Percentiles rank a stretch among this genome's conserved stretches.
Evolutionary conservation across 2,797 vertebrate species (phyloP).

Genomic region (Anabacerthia variegaticeps): DNA sequence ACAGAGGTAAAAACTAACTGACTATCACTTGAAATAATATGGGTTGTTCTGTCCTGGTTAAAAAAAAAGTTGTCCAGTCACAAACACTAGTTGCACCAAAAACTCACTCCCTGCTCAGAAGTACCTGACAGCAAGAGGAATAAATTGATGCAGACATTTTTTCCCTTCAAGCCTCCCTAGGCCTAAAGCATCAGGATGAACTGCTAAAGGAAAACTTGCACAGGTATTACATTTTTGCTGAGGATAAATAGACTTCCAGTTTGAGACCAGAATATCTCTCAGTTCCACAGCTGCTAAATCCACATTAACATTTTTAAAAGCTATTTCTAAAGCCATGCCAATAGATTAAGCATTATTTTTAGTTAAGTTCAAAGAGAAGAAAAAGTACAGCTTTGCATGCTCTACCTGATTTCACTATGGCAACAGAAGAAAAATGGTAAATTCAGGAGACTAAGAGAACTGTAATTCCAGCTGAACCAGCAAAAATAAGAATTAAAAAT

Average conservation of each 20-base stretch:
- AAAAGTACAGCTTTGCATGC: conserved; percentile 15
- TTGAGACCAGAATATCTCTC: not conserved
- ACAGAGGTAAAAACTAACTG: not conserved
- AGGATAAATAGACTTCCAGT: not conserved
- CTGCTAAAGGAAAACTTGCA: not conserved
- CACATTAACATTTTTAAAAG: conserved; percentile 66
- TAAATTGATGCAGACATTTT: not conserved
- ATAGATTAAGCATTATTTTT: conserved; percentile 65
- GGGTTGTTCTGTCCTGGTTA: not conserved
- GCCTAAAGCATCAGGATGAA: not conserved
- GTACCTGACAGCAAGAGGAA: not conserved
- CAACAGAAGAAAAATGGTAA: conserved; percentile 45
- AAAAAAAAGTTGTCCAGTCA: not conserved
- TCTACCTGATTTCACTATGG: conserved; percentile 57
- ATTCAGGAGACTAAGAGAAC: conserved; percentile 52
- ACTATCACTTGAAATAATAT: not conserved
- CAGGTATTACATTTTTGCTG: not conserved
- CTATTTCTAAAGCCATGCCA: conserved; percentile 46
- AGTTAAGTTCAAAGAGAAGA: conserved; percentile 60
- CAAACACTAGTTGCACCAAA: not conserved
- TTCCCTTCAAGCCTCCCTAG: not conserved
- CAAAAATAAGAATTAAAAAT: conserved; percentile 63
- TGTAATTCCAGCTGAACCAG: conserved; percentile 48
- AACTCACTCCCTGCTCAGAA: not conserved
- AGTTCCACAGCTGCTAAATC: conserved; percentile 23